These are phyloP conservation scores for Lota lota DNA, from an alignment of 2,113 vertebrate genomes.

Conservation along the genomic window DNA sequence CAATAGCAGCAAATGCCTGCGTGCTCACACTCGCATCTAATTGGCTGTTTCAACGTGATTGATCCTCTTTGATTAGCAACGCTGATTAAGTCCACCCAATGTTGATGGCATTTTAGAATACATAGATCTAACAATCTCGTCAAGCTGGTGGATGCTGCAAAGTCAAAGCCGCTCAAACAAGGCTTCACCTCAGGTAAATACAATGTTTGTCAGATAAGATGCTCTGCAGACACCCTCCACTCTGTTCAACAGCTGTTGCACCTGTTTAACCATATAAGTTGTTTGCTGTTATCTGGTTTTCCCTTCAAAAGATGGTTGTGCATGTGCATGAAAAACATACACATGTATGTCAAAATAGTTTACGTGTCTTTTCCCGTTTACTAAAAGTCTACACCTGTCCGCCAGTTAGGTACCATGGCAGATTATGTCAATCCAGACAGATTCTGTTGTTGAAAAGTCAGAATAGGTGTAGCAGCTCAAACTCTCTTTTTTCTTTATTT, in stretches of 20 bases:
- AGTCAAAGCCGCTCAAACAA: not conserved
- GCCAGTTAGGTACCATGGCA: slow-evolving; percentile 44
- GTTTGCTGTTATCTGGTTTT: too few species aligned
- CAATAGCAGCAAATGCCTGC: too few species aligned
- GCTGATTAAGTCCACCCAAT: not conserved
- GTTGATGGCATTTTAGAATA: not conserved
- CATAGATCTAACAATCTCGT: not conserved
- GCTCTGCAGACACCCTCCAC: too few species aligned
- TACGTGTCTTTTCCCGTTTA: too few species aligned
- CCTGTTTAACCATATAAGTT: too few species aligned
- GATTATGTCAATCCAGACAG: slow-evolving; percentile 5
- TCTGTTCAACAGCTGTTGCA: too few species aligned
- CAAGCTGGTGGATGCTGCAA: not conserved
- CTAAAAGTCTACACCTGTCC: slow-evolving; percentile 37
- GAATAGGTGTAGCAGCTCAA: too few species aligned
- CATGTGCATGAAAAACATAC: not conserved
- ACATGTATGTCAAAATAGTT: slow-evolving; percentile 12
- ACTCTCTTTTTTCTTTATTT: too few species aligned
- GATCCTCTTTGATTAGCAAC: not conserved
- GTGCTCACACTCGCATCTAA: slow-evolving; percentile 2
- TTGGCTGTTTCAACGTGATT: slow-evolving; percentile 4
- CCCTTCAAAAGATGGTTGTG: not conserved
- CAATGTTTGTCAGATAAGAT: too few species aligned
- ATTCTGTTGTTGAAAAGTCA: too few species aligned
- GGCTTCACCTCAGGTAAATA: too few species aligned